These are phyloP conservation scores for Sarcophaga peregrina DNA, from an alignment of 1,140 invertebrate genomes.

Conservation along the genomic window DNA sequence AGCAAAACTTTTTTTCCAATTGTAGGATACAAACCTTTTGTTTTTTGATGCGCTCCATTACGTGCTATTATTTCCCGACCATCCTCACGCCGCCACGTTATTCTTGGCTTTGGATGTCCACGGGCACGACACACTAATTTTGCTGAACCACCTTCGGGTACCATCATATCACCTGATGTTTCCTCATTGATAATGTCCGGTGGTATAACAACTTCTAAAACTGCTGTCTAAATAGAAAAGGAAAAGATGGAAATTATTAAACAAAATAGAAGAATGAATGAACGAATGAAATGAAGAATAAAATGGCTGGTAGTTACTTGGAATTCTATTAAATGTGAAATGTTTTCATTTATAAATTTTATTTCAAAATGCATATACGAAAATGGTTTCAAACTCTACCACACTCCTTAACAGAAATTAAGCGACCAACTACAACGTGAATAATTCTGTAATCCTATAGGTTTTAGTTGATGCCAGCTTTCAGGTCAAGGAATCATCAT, in stretches of 20 bases:
- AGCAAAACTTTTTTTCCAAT: not conserved
- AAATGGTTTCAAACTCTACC: too few species aligned
- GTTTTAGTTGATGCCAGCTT: too few species aligned
- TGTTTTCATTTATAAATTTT: too few species aligned
- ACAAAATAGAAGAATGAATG: not conserved
- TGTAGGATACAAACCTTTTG: conserved; percentile 71
- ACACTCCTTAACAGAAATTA: too few species aligned
- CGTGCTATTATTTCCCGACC: conserved; percentile 83
- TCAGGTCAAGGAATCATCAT: too few species aligned
- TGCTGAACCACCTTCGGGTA: conserved; percentile 88
- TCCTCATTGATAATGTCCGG: conserved; percentile 91
- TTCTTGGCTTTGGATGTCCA: conserved; percentile 85
- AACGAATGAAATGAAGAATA: not conserved
- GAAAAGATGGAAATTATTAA: not conserved
- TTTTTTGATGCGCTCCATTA: conserved; percentile 75
- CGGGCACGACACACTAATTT: conserved; percentile 87
- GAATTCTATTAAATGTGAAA: too few species aligned
- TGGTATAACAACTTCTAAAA: conserved; percentile 88
- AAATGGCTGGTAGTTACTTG: too few species aligned
- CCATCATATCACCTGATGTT: conserved; percentile 89
- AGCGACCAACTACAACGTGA: too few species aligned
- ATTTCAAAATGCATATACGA: too few species aligned
- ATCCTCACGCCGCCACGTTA: conserved; percentile 89
- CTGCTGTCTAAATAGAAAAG: conserved; percentile 76
- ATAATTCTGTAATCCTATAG: too few species aligned